A percentile compares a stretch with the other conserved stretches of the same genome.
Conservation (phyloP, 2,888 invertebrate species). For the Cephus sareptanus region DNA sequence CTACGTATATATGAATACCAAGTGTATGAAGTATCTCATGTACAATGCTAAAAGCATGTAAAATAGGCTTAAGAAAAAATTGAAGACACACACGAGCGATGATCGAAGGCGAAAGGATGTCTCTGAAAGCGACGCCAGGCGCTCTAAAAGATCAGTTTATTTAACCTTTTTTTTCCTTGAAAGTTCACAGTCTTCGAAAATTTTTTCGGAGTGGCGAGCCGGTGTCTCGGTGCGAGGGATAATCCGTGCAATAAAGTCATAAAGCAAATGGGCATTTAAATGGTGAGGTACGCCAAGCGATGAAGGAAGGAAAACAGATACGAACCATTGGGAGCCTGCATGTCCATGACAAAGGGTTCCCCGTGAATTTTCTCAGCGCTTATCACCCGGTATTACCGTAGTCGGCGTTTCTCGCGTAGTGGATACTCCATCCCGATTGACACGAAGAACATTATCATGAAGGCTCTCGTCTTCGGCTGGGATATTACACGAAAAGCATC, state of each 20-base stretch:
- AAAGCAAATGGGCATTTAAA: constrained; percentile 13
- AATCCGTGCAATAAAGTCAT: constrained; percentile 16
- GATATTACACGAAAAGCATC: constrained; percentile 32
- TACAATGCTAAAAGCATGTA: neutral
- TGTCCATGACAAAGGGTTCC: constrained; percentile 64
- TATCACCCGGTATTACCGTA: constrained; percentile 53
- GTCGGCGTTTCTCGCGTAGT: constrained; percentile 41
- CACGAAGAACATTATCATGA: constrained; percentile 37
- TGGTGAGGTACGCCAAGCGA: constrained; percentile 8
- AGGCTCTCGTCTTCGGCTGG: constrained; percentile 18
- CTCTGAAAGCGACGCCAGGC: constrained; percentile 40
- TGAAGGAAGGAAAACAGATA: constrained; percentile 30
- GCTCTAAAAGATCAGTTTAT: constrained; percentile 25
- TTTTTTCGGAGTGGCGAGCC: neutral
- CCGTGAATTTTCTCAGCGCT: constrained; percentile 36
- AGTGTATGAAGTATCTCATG: neutral
- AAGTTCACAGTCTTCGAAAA: neutral
- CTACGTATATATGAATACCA: neutral
- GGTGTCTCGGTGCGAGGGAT: neutral
- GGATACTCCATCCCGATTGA: constrained; percentile 41
- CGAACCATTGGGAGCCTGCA: constrained; percentile 66
- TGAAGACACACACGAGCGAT: neutral
- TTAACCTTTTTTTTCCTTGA: constrained; percentile 32
- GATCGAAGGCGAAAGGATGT: constrained; percentile 13
- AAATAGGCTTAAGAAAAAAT: neutral